Base-by-base conservation (phyloP, 1,140 invertebrate species). In the Drosophila pandora region DNA sequence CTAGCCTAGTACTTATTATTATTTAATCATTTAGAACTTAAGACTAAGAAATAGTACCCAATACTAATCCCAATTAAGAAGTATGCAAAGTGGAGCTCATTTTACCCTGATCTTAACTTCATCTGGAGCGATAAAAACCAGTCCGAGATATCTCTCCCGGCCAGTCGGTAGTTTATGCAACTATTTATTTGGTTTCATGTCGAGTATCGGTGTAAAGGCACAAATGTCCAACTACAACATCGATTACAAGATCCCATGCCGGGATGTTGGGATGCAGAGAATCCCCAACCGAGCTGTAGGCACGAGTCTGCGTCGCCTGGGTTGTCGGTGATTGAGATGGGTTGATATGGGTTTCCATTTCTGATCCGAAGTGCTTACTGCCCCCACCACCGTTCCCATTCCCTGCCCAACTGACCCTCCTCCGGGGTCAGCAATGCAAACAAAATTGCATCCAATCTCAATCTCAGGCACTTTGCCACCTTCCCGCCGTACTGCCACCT, bases 241-340 rank as follows among this genome's bases (percentile, higher is more conserved):
- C 77, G 83, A 87, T 81, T 85, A 84, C 81, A 70, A 62, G 74
- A 78, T 78, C 78, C 56, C 64, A 78, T 72, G 83, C 70, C 34
- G 34, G 34, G 34, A 10, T n/a, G 34, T 6, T 4, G 25, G 6
- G 25, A 28, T 25, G 25, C 25, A 9, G 30, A 61, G 82, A 56
- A 74, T 39, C 30, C 9, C 32, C 13, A 34, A 53, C 41, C 9
- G n/a, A 28, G 32, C 47, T 32, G 10, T 22, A 39, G 74, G 45
- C 68, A 73, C 73, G 73, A 55, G 78, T 49, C 73, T n/a, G 2
- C 34, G 3, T 4, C 10, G 7, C 5, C n/a, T 4, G 22, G 9
- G 2, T 10, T n/a, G 48, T 50, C 5, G 23, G 23, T 53, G 65
- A 69, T 68, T 69, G 52, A 54, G 50, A 69, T 43, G 68, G 37